Percentiles rank a stretch among this genome's conserved stretches.
Evolutionary conservation across 2,888 invertebrate species (phyloP).

Genomic region (Plusia festucae): DNA sequence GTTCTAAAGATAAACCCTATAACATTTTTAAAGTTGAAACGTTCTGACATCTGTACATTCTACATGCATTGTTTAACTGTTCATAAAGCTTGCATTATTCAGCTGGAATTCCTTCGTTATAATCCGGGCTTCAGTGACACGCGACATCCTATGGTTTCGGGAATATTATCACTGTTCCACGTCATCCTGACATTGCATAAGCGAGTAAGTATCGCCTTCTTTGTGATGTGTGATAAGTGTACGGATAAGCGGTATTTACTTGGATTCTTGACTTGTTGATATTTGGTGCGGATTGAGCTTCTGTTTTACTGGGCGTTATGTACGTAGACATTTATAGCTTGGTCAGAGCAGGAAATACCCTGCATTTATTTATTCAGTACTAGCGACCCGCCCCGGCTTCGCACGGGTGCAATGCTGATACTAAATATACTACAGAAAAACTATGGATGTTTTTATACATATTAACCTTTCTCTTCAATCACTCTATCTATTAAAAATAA

Average conservation of each 20-base stretch:
- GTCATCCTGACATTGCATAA: slow-evolving; percentile 31
- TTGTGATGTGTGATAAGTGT: background rate
- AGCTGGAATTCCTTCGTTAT: slow-evolving; percentile 29
- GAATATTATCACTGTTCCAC: slow-evolving; percentile 46
- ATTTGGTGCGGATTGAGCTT: background rate
- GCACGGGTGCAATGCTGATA: too few species aligned
- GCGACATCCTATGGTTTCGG: slow-evolving; percentile 38
- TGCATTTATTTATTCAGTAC: too few species aligned
- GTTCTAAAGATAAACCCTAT: background rate
- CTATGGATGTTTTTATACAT: too few species aligned
- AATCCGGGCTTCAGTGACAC: slow-evolving; percentile 24
- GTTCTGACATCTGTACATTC: background rate
- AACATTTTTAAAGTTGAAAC: background rate
- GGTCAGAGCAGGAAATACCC: too few species aligned
- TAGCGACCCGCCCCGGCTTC: too few species aligned
- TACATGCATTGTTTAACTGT: background rate
- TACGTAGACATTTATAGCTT: too few species aligned
- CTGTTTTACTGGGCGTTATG: too few species aligned
- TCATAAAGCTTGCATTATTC: slow-evolving; percentile 36
- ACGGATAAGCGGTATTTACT: background rate
- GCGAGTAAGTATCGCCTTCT: slow-evolving; percentile 28
- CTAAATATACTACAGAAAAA: too few species aligned
- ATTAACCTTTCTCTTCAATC: too few species aligned
- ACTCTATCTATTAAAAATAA: too few species aligned
- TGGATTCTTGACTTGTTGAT: slow-evolving; percentile 2